Evolutionary conservation across 2,113 vertebrate species (phyloP).

Genomic region (Antigone vipio): DNA sequence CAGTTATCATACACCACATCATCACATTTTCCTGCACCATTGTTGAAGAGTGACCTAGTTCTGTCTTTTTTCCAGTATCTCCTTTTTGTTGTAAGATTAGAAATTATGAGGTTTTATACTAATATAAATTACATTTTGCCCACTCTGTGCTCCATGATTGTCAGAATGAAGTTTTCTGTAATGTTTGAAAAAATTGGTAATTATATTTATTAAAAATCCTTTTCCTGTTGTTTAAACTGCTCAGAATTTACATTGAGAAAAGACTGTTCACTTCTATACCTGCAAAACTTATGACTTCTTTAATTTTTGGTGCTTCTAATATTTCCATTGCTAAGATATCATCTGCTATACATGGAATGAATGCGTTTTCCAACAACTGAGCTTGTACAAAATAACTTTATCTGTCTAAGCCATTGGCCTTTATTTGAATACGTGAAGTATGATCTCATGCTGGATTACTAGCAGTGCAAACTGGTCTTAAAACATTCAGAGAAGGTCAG

Average conservation of each 20-base stretch:
- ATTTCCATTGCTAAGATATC: background rate
- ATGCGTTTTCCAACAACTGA: background rate
- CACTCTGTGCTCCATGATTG: background rate
- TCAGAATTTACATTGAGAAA: background rate
- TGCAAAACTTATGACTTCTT: background rate
- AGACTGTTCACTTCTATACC: background rate
- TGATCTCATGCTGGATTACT: background rate
- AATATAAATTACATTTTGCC: conserved; percentile 46
- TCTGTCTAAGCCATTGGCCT: background rate
- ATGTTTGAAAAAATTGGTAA: conserved; percentile 13
- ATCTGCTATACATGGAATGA: background rate
- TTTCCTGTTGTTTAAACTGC: background rate
- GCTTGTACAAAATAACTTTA: background rate
- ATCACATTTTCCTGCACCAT: background rate
- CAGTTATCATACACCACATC: background rate
- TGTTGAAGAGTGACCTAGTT: conserved; percentile 48
- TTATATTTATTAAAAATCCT: conserved; percentile 29
- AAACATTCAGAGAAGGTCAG: background rate
- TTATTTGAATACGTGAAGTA: background rate
- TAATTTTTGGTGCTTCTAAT: background rate
- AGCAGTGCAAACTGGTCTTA: background rate
- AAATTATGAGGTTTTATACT: background rate
- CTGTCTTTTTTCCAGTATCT: conserved; percentile 4
- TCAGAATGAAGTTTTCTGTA: conserved; percentile 19
- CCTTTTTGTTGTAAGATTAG: background rate